Base-by-base conservation (phyloP, 1,140 invertebrate species). In the Mesaphorura yosii region DNA sequence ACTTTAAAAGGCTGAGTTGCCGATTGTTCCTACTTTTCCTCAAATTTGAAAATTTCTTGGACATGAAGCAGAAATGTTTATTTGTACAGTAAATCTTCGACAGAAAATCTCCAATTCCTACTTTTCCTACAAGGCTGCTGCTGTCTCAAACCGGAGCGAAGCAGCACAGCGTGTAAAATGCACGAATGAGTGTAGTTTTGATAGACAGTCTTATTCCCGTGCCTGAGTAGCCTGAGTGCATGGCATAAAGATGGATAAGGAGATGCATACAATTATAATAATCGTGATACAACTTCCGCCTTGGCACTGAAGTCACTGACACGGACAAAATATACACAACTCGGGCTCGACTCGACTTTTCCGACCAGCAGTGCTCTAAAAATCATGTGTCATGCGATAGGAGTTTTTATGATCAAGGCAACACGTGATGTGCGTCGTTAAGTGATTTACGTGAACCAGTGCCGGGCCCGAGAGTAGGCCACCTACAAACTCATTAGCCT, bases 221-320 rank as follows among this genome's bases (percentile, higher is more conserved):
- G n/a, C 60, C 5, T 23, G 51, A 48, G 23, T 39, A 20, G 20
- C 14, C 15, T 58, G 17, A 14, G 37, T 15, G 1, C 12, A n/a
- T 42, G n/a, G 31, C 31, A 34, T 10, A n/a, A 34, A 34, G 10
- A n/a, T 34, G 31, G 31, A n/a, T 34, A n/a, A 10, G 31, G n/a
- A 34, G 10, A n/a, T 34, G 10, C n/a, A 34, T 34, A 10, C n/a
- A 34, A 10, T 34, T 34, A 34, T 34, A n/a, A n/a, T n/a, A n/a
- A n/a, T 34, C 31, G n/a, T 34, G 31, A n/a, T 10, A 10, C 28
- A 14, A 47, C 25, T 17, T 56, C 31, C 14, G 37, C 14, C n/a
- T 17, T 12, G 3, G 12, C 6, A 23, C 17, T 23, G 29, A 14
- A 23, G 2, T 37, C 40, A 46, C 44, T 39, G 31, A 34, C 10